These are phyloP conservation scores for Felis chaus DNA, from an alignment of 2,113 vertebrate species.

Conservation along the genomic window DNA sequence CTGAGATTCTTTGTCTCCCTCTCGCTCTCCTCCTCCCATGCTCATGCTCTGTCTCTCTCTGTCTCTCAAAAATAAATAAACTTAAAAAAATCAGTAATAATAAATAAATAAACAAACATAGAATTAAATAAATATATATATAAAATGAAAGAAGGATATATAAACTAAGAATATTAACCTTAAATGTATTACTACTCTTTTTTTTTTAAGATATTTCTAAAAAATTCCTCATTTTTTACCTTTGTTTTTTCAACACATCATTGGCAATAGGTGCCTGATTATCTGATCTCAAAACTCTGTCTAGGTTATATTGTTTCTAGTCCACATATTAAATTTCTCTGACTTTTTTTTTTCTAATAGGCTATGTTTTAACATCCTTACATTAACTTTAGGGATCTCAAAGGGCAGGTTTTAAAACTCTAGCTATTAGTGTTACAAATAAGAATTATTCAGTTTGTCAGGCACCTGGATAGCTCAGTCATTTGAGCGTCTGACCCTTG, in stretches of 20 bases:
- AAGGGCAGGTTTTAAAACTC: constrained; percentile 28
- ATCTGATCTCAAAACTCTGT: background rate
- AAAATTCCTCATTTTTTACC: background rate
- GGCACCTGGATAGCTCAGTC: too few species aligned
- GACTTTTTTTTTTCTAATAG: background rate
- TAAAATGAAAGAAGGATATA: background rate
- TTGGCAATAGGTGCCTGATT: constrained; percentile 3
- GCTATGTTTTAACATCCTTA: background rate
- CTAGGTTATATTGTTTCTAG: background rate
- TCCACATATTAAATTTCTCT: background rate
- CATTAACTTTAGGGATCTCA: background rate
- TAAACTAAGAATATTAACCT: background rate
- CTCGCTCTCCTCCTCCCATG: too few species aligned
- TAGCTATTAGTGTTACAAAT: constrained; percentile 8
- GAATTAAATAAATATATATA: too few species aligned
- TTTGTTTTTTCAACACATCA: background rate
- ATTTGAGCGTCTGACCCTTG: too few species aligned
- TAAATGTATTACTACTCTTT: background rate
- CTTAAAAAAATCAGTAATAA: too few species aligned
- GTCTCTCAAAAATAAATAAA: too few species aligned
- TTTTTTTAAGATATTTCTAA: background rate
- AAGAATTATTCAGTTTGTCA: background rate
- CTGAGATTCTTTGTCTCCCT: too few species aligned
- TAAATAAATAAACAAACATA: too few species aligned
- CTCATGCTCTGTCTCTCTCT: too few species aligned